Conservation (phyloP, 2,888 invertebrate genomes). For the Epistrophella euchroma region DNA sequence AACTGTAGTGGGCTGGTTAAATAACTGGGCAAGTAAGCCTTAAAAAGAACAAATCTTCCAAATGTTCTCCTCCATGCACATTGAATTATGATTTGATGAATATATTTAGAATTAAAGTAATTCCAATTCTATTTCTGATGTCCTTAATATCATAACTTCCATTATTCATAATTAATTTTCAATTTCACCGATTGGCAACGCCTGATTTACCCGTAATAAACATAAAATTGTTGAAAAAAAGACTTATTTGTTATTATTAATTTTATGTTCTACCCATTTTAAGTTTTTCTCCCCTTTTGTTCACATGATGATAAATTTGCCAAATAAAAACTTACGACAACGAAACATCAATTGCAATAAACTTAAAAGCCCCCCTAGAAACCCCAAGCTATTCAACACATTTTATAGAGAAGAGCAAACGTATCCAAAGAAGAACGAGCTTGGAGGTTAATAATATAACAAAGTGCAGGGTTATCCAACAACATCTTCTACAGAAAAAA, state of each 20-base stretch:
- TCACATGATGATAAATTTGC: slow-evolving; percentile 74
- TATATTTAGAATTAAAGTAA: neutral
- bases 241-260: slow-evolving; percentile 75
- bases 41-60: too few relatives aligned
- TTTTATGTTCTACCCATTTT: slow-evolving; percentile 72
- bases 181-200: slow-evolving; percentile 46
- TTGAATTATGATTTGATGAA: too few relatives aligned
- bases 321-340: slow-evolving; percentile 76
- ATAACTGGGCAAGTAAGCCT: too few relatives aligned
- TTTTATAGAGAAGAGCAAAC: slow-evolving; percentile 17
- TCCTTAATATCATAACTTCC: neutral
- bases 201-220: slow-evolving; percentile 61
- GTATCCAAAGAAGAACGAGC: slow-evolving; percentile 28
- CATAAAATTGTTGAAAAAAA: slow-evolving; percentile 59
- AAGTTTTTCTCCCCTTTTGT: slow-evolving; percentile 52
- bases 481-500: slow-evolving; percentile 16
- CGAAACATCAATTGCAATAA: slow-evolving; percentile 75
- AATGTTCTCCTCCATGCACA: too few relatives aligned
- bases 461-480: slow-evolving; percentile 65
- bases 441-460: slow-evolving; percentile 71
- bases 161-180: neutral
- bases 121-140: neutral
- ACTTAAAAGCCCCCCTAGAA: slow-evolving; percentile 67
- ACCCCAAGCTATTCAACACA: slow-evolving; percentile 6
- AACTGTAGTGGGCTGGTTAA: too few relatives aligned